Percentiles rank a stretch among this genome's conserved stretches.
Conservation (phyloP, 2,797 vertebrate genomes). For the Halcyon leucocephala region DNA sequence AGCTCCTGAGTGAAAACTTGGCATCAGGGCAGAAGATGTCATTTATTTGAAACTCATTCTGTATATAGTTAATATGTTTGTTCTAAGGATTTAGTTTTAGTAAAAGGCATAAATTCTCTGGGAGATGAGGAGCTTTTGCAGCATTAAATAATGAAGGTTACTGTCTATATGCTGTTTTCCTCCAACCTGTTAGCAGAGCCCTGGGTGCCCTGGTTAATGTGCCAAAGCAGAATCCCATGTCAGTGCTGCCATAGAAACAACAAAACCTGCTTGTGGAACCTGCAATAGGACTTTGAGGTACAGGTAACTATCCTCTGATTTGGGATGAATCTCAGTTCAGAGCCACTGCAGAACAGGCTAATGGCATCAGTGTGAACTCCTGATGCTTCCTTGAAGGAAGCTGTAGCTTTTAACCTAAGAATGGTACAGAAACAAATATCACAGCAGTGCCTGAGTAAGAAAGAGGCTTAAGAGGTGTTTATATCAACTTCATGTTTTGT, state of each 20-base stretch:
- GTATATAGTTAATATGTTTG: constrained; percentile 19
- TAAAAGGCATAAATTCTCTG: background rate
- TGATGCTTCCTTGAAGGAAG: background rate
- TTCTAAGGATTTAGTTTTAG: constrained; percentile 7
- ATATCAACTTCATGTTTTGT: background rate
- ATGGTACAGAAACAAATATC: background rate
- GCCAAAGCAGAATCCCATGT: background rate
- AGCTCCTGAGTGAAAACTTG: background rate
- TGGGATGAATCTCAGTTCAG: background rate
- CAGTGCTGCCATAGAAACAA: background rate
- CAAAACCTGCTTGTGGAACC: background rate
- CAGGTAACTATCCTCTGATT: background rate
- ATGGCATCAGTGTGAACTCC: background rate
- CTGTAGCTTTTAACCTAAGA: background rate
- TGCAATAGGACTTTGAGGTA: background rate
- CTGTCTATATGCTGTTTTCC: background rate
- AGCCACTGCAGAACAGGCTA: background rate
- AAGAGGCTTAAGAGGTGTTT: background rate
- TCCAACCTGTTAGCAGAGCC: background rate
- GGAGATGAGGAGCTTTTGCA: background rate
- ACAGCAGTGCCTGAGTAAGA: background rate
- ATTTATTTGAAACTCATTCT: constrained; percentile 20
- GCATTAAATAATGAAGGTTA: background rate
- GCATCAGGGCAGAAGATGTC: background rate
- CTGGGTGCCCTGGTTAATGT: background rate